Evolutionary conservation across 2,113 vertebrate genomes (phyloP).

Genomic region (Strix aluco): DNA sequence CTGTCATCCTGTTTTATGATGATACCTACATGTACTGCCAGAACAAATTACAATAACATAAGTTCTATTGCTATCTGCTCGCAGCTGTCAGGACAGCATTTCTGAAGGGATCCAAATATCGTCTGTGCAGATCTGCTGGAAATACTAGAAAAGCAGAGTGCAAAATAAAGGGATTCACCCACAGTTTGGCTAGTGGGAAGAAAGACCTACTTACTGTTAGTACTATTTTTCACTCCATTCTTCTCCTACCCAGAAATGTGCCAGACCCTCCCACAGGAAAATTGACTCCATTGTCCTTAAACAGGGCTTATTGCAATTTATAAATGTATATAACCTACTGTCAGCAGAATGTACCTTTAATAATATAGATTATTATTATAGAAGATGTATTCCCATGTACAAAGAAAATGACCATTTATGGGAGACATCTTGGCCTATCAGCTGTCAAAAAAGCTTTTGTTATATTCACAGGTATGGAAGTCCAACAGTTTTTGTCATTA

Average conservation of each 20-base stretch:
- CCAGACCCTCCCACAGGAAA: background rate
- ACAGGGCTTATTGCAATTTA: background rate
- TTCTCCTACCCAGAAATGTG: background rate
- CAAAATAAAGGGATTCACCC: background rate
- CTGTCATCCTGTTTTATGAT: constrained; percentile 1
- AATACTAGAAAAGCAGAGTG: background rate
- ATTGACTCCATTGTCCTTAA: background rate
- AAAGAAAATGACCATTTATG: background rate
- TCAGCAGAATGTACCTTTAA: background rate
- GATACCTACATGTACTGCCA: background rate
- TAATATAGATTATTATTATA: background rate
- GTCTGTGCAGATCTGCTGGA: background rate
- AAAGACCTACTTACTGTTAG: background rate
- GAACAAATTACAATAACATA: background rate
- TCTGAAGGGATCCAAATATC: background rate
- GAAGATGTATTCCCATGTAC: background rate
- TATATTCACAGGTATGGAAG: background rate
- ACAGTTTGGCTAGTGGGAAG: background rate
- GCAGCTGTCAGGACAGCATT: background rate
- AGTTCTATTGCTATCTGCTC: background rate
- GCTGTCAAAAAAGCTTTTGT: background rate
- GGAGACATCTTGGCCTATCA: background rate
- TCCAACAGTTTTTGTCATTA: background rate
- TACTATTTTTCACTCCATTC: background rate
- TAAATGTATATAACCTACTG: background rate